Base-by-base conservation (phyloP, 2,113 vertebrate species). In the Tragelaphus buxtoni region DNA sequence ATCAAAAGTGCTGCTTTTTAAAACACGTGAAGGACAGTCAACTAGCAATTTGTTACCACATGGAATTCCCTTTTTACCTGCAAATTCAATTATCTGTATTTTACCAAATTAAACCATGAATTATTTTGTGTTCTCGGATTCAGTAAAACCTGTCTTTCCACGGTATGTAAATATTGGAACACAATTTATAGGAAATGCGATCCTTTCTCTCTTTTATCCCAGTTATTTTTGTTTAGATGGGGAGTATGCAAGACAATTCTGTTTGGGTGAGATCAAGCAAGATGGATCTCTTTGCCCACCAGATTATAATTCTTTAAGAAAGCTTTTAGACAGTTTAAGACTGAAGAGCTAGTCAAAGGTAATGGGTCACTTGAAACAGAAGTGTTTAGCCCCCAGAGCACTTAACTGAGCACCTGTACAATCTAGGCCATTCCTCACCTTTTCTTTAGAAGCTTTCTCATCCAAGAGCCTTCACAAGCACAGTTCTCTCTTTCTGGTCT, bases 401-500 rank as follows among this genome's bases (percentile, higher is more conserved):
- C 47, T 47, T 56, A 35, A 11, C 17, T 61, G 77, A 86, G 24
- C 2, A 26, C 30, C 30, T 28, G 45, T 74, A 60, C 14, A 76
- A 11, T 16, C 5, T 9, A 35, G 24, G 42, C 53, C 60, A 20
- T 20, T 22, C 5, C 1, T 32, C 20, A 72, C 30, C 16, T 26
- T 47, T 93, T 77, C 55, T 65, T 51, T 28, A 49, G 42, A 94
- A 17, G 4, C 1, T 35, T 92, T 93, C 69, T 84, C 69, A n/a
- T 28, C 24, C 30, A 85, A 90, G 24, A 88, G 42, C 11, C 53
- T 92, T 65, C 90, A 92, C 13, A 56, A 1, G 30, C 3, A 9
- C 14, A 4, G 24, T 90, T 88, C 86, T 53, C 55, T 88, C 74
- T 98, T 98, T 97, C 51, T 98, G 5, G 42, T 97, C 60, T 92